A percentile compares a stretch with the other conserved stretches of the same genome.
Evolutionary conservation across 2,888 invertebrate species (phyloP).

Genomic region (Stegophylla sp.): DNA sequence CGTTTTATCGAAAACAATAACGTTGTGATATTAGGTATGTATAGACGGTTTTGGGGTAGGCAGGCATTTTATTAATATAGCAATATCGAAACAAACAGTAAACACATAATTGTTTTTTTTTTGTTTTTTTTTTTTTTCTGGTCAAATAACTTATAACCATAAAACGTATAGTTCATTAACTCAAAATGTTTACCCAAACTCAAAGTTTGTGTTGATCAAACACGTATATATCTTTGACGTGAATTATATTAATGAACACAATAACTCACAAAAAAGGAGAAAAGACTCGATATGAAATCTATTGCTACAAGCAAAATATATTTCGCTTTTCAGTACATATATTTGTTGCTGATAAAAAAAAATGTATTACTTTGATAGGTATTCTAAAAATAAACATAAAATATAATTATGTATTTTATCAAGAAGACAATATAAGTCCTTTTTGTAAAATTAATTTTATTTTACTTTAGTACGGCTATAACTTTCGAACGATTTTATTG

Average conservation of each 20-base stretch:
- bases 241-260: background rate
- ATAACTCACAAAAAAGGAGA: background rate
- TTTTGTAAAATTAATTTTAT: background rate
- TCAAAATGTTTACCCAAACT: background rate
- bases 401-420: background rate
- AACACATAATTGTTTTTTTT: background rate
- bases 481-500: background rate
- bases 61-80: background rate
- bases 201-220: background rate
- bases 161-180: background rate
- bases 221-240: background rate
- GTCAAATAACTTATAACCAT: background rate
- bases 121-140: background rate
- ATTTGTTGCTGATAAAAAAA: constrained; percentile 13
- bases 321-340: background rate
- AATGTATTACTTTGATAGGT: constrained; percentile 13
- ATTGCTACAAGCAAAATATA: background rate
- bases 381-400: background rate
- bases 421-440: background rate
- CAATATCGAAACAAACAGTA: background rate
- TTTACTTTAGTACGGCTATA: background rate
- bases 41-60: background rate
- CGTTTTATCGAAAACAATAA: background rate
- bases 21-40: background rate
- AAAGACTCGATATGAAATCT: background rate